Base-by-base conservation (phyloP, 2,113 vertebrate species). In the Bagarius yarrelli region DNA sequence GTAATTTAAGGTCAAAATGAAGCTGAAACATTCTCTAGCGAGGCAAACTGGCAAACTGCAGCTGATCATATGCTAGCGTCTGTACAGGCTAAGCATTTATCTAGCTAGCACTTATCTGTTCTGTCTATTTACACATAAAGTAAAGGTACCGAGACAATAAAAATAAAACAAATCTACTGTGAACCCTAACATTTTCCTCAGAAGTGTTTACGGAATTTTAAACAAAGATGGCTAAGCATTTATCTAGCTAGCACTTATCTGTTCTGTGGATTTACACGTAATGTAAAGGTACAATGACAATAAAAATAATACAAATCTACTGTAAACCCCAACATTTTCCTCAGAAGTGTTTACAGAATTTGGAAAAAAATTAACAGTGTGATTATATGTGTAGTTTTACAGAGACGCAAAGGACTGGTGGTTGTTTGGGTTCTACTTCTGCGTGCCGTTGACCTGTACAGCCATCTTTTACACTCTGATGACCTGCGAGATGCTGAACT, bases 361-460 rank as follows among this genome's bases (percentile, higher is more conserved):
- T 2, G 30, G 52, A 59, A 57, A 60, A 3, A 40, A 47, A 47
- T 11, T 47, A 47, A 47, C 6, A 47, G 30, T 73, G 59, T 77
- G 66, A 74, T 50, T 81, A 56, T 82, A 73, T 67, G 69, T 80
- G 74, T 64, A 85, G 78, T 95, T 96, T 86, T 99, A 99, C 89
- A 89, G 91, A 30, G 86, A 94, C 0, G 94, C 85, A 0, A 99
- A 98, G 89, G 96, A 97, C 85, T 99, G 97, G 97, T 99, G 97
- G 97, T 84, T 98, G 47, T 97, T 99, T n/a, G 95, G 95, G 5
- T 96, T 97, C 88, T 99, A 99, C 84, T 98, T 98, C 92, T 97
- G 95, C 81, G 92, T 98, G 75, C 96, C 97, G 0, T 84, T 98
- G 89, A 86, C 89, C 1, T 98, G 95, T 52, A 97, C 96, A 0